Evolutionary conservation across 2,888 invertebrate species (phyloP).

Genomic region (Hartigia nigra): DNA sequence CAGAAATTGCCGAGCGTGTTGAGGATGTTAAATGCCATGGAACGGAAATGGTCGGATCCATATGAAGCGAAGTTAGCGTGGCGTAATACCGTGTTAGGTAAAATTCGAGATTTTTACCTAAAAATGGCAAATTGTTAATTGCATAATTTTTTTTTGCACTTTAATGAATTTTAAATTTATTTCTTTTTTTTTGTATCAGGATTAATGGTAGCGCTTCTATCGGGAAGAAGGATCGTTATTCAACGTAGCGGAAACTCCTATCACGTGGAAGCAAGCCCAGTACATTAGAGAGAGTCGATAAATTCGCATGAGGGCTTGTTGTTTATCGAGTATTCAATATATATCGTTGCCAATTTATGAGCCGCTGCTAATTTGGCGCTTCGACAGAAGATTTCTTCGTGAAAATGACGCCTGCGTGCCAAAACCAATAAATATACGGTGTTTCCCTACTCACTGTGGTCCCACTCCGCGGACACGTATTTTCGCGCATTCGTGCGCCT

Average conservation of each 20-base stretch:
- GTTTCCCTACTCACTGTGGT: background rate
- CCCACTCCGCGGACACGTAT: background rate
- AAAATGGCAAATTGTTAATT: background rate
- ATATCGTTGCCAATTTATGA: background rate
- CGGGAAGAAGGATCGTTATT: background rate
- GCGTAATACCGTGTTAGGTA: background rate
- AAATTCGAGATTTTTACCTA: background rate
- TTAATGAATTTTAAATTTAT: background rate
- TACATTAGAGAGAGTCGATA: background rate
- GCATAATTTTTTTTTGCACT: background rate
- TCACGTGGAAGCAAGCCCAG: slow-evolving; percentile 27
- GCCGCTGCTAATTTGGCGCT: background rate
- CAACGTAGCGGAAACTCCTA: slow-evolving; percentile 30
- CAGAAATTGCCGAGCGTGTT: background rate
- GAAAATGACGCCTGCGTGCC: background rate
- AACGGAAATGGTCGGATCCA: background rate
- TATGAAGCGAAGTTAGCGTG: background rate
- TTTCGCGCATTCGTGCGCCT: background rate
- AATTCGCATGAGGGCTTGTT: background rate
- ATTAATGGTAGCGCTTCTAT: background rate
- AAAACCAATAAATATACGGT: background rate
- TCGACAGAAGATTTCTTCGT: background rate
- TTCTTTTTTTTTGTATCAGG: background rate
- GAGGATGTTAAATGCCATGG: background rate
- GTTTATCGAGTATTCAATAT: background rate